Base-by-base conservation (phyloP, 2,888 invertebrate genomes). In the Aporophyla nigra region DNA sequence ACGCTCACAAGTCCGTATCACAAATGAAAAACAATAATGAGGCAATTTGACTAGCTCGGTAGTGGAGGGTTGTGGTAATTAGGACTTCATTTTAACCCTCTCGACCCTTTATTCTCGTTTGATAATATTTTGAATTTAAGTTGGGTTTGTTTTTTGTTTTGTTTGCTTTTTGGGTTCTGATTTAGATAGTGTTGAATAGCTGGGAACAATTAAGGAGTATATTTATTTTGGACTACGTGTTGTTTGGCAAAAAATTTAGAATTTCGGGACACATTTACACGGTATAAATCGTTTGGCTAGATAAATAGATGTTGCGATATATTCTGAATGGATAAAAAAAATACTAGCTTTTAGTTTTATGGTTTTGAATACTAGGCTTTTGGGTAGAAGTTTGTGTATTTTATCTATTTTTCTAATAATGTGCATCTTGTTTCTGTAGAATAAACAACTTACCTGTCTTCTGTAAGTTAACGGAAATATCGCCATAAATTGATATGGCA, bases 21-120 rank as follows among this genome's bases (percentile, higher is more conserved):
- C 91, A 91, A 93, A 93, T 92, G 92, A 92, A 92, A 91, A 92
- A 93, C 92, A 91, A 89, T 92, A 92, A 93, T 91, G 93, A 90
- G 88, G 78, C 90, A 80, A 91, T 92, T 92, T 91, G 89, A 92
- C 90, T 84, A 51, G 74, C 83, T 71, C 67, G 80, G 82, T 78
- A 80, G 87, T 83, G 76, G 67, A 76, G 84, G 83, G 82, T 76
- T 69, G 74, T 54, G 80, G 76, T 78, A 85, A 88, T 84, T 86
- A 86, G 74, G 67, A 86, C 67, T 74, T 67, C 68, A 78, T 86
- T 83, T 56, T 51, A 76, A 61, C 74, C 76, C 76, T 66, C 69
- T 82, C 75, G 24, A 68, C 73, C 82, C 71, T 83, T 77, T 68
- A 71, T 71, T 83, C 58, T 71, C 0, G 72, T 68, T 58, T 46